These are phyloP conservation scores for Eucidaris tribuloides DNA, from an alignment of 35 echinoderm and acorn worm species.

Conservation along the genomic window DNA sequence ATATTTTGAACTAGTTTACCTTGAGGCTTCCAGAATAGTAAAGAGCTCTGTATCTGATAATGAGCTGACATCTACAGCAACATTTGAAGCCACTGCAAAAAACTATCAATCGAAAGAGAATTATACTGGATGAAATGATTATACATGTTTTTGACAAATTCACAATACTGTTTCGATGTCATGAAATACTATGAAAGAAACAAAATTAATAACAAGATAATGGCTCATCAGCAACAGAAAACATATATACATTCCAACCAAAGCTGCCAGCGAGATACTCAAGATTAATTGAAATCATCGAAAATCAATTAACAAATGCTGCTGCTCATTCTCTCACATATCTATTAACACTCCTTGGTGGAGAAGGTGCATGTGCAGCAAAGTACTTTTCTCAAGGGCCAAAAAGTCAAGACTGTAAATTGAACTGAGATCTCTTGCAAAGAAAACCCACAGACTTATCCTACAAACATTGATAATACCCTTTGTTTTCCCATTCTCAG, in stretches of 20 bases:
- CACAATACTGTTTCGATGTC: neutral
- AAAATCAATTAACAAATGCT: too few relatives aligned
- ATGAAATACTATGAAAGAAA: neutral
- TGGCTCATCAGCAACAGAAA: neutral
- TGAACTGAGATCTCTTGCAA: too few relatives aligned
- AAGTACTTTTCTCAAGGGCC: too few relatives aligned
- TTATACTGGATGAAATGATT: neutral
- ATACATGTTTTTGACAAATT: neutral
- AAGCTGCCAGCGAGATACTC: neutral
- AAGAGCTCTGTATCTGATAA: neutral
- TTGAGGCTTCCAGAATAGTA: neutral
- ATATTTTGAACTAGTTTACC: neutral
- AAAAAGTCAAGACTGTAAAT: too few relatives aligned
- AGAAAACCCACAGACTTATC: too few relatives aligned
- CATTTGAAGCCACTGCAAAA: slow-evolving; percentile 1
- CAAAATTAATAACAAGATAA: neutral
- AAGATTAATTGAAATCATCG: too few relatives aligned
- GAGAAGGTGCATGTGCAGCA: too few relatives aligned
- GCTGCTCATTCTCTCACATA: too few relatives aligned
- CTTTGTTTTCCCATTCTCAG: too few relatives aligned
- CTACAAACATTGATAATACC: too few relatives aligned
- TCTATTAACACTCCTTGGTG: too few relatives aligned
- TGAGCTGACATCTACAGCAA: neutral
- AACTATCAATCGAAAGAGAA: neutral
- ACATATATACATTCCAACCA: too few relatives aligned